Base-by-base conservation (phyloP, 1,140 invertebrate species). In the Saxidomus purpurata region DNA sequence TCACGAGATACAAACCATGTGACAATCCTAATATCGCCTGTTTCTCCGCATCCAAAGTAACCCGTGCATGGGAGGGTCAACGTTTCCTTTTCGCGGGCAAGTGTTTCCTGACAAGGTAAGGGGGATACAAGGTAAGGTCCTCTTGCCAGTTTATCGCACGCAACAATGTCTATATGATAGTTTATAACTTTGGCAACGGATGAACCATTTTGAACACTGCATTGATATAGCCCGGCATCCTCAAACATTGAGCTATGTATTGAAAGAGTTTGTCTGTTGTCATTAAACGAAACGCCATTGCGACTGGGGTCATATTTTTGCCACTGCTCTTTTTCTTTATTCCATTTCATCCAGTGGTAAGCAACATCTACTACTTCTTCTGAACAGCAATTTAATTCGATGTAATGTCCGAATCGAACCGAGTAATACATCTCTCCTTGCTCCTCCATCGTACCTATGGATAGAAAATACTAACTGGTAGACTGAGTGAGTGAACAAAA, bases 1-100 rank as follows among this genome's bases (percentile, higher is more conserved):
- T n/a, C n/a, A n/a, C n/a, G 0, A 19, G 61, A 59, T n/a, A 87
- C 67, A 71, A 47, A 80, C 74, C 86, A 87, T n/a, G 25, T 49
- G 25, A 25, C 59, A 36, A 59, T 31, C 69, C 38, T 31, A 4
- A 76, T 43, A 63, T 47, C n/a, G 1, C 43, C 36, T 1, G 52
- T 17, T 36, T 81, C 55, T 0, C 11, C 55, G 31, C 85, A 87
- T 6, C 69, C 47, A 52, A 49, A 71, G n/a, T 55, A 63, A 1
- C 63, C 40, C 3, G 43, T 74, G 38, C 79, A 67, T 15, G 76
- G 61, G 22, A 69, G 43, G 0, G 76, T 81, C 43, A 67, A 28
- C 11, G 69, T 74, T 17, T 74, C 28, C 36, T n/a, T 38, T 28
- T 55, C 52, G 17, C 71, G 8, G 19, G 43, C n/a, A 0, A 36